These are phyloP conservation scores for Otocyon megalotis DNA, from an alignment of 2,113 vertebrate genomes.

Conservation along the genomic window DNA sequence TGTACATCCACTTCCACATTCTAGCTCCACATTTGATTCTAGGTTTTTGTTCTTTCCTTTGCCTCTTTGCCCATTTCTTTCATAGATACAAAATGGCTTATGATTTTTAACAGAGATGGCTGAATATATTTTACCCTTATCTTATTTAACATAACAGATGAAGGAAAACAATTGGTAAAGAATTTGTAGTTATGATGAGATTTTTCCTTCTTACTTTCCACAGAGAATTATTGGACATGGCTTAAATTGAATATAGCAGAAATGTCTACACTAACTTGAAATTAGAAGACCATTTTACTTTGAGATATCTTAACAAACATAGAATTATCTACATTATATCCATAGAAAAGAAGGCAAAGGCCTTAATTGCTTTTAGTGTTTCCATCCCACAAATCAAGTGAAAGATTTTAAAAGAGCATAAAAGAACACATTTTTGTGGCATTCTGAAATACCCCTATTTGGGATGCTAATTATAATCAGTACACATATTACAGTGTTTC, in stretches of 20 bases:
- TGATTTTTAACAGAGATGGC: slow-evolving; percentile 1
- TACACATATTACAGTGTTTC: slow-evolving; percentile 35
- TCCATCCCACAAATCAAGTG: background rate
- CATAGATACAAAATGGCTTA: background rate
- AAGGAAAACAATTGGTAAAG: background rate
- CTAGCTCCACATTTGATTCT: slow-evolving; percentile 32
- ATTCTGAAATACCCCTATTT: slow-evolving; percentile 59
- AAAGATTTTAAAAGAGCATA: slow-evolving; percentile 5
- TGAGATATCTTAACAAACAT: slow-evolving; percentile 20
- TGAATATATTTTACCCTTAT: background rate
- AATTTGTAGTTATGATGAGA: background rate
- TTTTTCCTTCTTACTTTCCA: slow-evolving; percentile 61
- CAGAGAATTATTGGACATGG: background rate
- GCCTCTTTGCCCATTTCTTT: background rate
- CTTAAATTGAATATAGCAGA: slow-evolving; percentile 45
- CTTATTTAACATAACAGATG: slow-evolving; percentile 33
- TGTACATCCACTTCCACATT: slow-evolving; percentile 29
- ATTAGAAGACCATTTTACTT: slow-evolving; percentile 11
- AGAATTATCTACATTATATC: slow-evolving; percentile 22
- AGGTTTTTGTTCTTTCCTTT: slow-evolving; percentile 37
- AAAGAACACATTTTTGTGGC: slow-evolving; percentile 30
- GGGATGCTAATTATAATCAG: slow-evolving; percentile 67
- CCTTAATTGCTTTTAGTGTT: slow-evolving; percentile 40
- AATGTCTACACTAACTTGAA: slow-evolving; percentile 10
- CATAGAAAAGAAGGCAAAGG: slow-evolving; percentile 22